Percentiles rank a stretch among this genome's conserved stretches.
phyloP scores from a whole-genome alignment of 1,140 invertebrate species.

The Psix sp. region DNA sequence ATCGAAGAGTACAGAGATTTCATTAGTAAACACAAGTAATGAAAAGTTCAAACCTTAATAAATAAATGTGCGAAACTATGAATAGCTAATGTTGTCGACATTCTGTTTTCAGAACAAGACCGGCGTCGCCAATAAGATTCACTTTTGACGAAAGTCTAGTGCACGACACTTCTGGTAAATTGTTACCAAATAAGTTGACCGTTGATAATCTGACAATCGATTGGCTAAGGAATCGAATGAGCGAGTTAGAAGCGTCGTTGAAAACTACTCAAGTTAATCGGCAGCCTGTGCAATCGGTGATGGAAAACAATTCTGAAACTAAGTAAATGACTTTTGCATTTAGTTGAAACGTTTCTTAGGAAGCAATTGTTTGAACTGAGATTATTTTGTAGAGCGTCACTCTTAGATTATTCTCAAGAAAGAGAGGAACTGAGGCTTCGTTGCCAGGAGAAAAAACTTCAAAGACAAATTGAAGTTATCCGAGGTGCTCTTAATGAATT shows the following conservation, averaged over 20 bases:
- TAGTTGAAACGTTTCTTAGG: neutral
- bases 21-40: conserved; percentile 88
- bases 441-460: conserved; percentile 88
- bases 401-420: conserved; percentile 73
- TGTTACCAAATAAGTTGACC: conserved; percentile 88
- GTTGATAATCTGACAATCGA: conserved; percentile 94
- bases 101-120: conserved; percentile 68
- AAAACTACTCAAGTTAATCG: conserved; percentile 71
- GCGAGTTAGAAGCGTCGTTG: conserved; percentile 83
- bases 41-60: too few species aligned
- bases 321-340: conserved; percentile 23
- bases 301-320: conserved; percentile 70
- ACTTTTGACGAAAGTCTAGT: conserved; percentile 90
- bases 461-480: conserved; percentile 88
- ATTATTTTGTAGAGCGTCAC: conserved; percentile 53
- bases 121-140: conserved; percentile 85
- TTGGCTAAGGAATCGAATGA: conserved; percentile 86
- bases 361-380: neutral
- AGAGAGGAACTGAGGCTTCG: conserved; percentile 81
- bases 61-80: too few species aligned
- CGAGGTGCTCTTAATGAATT: conserved; percentile 88
- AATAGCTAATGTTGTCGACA: too few species aligned
- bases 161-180: conserved; percentile 88
- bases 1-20: conserved; percentile 90
- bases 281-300: conserved; percentile 64